These are phyloP conservation scores for mouse (Mus musculus) DNA, from an alignment of 2,113 vertebrate species.

Conservation along the genomic window GRCm39 chr4:134234501-134235000, in stretches of 20 bases:
- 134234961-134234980: constrained; percentile 97
- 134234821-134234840: constrained; percentile 78
- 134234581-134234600: constrained; percentile 95
- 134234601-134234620: constrained; percentile 96
- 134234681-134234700: constrained; percentile 95
- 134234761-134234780: constrained; percentile 94
- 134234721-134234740: constrained; percentile 87
- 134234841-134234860: constrained; percentile 90
- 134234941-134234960: constrained; percentile 95
- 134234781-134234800: constrained; percentile 97
- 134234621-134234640: constrained; percentile 92
- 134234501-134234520: constrained; percentile 95
- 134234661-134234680: constrained; percentile 91
- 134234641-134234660: constrained; percentile 86
- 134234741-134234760: constrained; percentile 92
- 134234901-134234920: constrained; percentile 96
- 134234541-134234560: constrained; percentile 98
- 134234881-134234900: constrained; percentile 94
- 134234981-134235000: constrained; percentile 93
- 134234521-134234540: constrained; percentile 97
- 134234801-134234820: constrained; percentile 91
- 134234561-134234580: constrained; percentile 96
- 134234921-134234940: constrained; percentile 94
- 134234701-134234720: constrained; percentile 96
- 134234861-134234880: constrained; percentile 94